Evolutionary conservation across 1,140 invertebrate species (phyloP).

Genomic region (Acromyrmex echinatior): DNA sequence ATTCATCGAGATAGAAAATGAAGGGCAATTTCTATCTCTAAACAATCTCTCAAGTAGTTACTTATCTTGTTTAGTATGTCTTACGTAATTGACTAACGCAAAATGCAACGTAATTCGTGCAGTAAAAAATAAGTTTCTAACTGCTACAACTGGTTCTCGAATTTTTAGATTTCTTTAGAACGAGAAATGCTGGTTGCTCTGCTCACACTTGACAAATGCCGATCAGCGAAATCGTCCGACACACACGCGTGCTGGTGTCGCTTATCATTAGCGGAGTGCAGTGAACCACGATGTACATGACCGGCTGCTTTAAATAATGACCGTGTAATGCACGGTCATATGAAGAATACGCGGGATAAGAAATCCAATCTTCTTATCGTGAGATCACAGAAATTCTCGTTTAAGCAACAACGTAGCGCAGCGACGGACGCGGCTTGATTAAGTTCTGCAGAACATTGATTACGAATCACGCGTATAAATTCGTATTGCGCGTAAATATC

Average conservation of each 20-base stretch:
- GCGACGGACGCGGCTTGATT: background rate
- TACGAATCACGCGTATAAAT: background rate
- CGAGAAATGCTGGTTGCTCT: background rate
- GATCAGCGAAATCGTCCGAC: slow-evolving; percentile 46
- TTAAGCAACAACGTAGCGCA: background rate
- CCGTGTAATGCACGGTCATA: background rate
- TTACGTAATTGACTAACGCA: background rate
- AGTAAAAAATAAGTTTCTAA: background rate
- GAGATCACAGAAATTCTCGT: slow-evolving; percentile 34
- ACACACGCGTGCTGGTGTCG: background rate
- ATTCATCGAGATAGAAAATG: background rate
- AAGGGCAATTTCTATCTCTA: background rate
- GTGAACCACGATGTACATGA: slow-evolving; percentile 33
- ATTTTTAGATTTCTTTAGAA: slow-evolving; percentile 2
- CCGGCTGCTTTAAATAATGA: slow-evolving; percentile 40
- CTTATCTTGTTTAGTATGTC: background rate
- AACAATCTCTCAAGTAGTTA: background rate
- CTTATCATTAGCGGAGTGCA: slow-evolving; percentile 39
- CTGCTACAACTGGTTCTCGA: background rate
- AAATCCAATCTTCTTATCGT: slow-evolving; percentile 55
- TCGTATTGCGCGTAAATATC: background rate
- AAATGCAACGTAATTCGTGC: background rate
- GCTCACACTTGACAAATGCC: slow-evolving; percentile 16
- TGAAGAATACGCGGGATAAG: slow-evolving; percentile 12
- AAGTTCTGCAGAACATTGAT: slow-evolving; percentile 40